These are phyloP conservation scores for Eupeodes latifasciatus DNA, from an alignment of 2,888 invertebrate genomes.

Conservation along the genomic window DNA sequence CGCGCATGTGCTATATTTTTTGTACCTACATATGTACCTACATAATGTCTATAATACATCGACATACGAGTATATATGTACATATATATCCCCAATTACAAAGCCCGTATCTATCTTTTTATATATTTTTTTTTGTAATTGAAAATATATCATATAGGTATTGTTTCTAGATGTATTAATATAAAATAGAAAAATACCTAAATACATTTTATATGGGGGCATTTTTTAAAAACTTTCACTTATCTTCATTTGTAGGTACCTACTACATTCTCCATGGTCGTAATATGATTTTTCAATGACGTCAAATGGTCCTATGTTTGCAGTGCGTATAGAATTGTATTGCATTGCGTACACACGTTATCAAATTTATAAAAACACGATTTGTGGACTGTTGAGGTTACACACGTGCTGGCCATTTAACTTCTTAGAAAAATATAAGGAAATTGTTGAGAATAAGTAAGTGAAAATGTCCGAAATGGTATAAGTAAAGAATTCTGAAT, in stretches of 20 bases:
- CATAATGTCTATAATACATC: constrained; percentile 12
- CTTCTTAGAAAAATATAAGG: no score
- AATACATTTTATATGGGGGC: neutral
- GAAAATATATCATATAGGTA: neutral
- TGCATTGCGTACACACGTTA: neutral
- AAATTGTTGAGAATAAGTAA: no score
- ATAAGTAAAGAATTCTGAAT: no score
- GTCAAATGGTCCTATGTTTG: neutral
- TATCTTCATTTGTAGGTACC: no score
- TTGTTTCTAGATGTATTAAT: neutral
- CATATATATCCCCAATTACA: neutral
- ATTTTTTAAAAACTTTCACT: neutral
- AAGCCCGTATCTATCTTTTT: neutral
- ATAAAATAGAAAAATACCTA: neutral
- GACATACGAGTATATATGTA: neutral
- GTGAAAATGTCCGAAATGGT: no score
- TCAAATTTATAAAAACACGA: no score
- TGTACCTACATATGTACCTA: neutral
- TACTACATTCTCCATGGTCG: neutral
- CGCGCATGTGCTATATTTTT: constrained; percentile 66
- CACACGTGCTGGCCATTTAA: no score
- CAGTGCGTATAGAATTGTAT: neutral
- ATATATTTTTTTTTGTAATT: neutral
- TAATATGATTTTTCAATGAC: neutral
- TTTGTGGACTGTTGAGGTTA: no score